phyloP scores from a whole-genome alignment of 1,140 invertebrate genomes.

The Drosophila micromelanica region DNA sequence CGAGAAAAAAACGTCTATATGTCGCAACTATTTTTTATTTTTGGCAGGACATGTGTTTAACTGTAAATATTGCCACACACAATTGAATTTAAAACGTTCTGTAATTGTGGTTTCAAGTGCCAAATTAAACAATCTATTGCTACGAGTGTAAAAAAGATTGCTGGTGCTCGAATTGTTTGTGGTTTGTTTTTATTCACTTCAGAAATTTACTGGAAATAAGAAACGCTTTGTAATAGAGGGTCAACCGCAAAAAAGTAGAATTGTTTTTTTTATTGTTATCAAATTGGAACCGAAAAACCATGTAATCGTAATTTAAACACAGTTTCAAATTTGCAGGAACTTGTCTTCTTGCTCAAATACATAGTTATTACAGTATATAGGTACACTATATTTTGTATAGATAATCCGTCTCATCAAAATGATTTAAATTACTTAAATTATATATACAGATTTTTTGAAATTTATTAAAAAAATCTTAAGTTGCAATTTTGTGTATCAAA shows the following conservation, averaged over 20 bases:
- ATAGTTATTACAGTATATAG: too few relatives aligned
- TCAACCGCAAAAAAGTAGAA: background rate
- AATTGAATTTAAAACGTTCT: conserved; percentile 14
- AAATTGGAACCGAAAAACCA: too few relatives aligned
- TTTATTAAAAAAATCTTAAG: too few relatives aligned
- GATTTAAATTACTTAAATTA: too few relatives aligned
- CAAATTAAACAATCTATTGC: conserved; percentile 4
- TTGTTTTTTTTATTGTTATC: too few relatives aligned
- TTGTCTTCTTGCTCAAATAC: too few relatives aligned
- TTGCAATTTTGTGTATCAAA: too few relatives aligned
- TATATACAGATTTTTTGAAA: too few relatives aligned
- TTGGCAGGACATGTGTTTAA: background rate
- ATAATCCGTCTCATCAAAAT: too few relatives aligned
- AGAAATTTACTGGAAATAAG: background rate
- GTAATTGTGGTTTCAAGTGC: conserved; percentile 16
- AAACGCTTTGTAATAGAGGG: background rate
- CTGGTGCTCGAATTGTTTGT: background rate
- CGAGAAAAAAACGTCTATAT: conserved; percentile 21
- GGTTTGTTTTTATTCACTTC: background rate
- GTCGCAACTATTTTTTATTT: background rate
- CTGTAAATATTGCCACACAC: conserved; percentile 4
- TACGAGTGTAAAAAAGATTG: background rate
- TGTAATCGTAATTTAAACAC: too few relatives aligned
- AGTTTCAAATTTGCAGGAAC: too few relatives aligned
- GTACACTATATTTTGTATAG: too few relatives aligned